These are phyloP conservation scores for Luscinia megarhynchos DNA, from an alignment of 2,797 vertebrate genomes.

Conservation along the genomic window DNA sequence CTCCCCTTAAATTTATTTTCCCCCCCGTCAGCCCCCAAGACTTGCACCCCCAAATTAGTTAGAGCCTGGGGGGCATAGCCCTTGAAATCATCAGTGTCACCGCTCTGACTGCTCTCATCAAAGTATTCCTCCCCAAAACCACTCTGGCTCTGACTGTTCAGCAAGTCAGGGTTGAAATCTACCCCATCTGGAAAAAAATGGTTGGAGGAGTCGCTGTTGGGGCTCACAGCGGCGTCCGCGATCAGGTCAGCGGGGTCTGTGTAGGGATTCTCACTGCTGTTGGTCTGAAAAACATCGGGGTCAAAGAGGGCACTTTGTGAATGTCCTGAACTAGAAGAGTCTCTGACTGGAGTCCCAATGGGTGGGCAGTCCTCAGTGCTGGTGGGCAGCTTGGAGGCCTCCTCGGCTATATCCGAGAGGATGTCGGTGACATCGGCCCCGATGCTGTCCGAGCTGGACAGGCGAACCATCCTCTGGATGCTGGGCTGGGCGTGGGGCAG, in stretches of 20 bases:
- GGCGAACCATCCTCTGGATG: conserved; percentile 89
- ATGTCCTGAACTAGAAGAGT: conserved; percentile 97
- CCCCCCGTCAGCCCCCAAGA: conserved; percentile 82
- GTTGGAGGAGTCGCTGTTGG: conserved; percentile 94
- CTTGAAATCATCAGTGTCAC: conserved; percentile 93
- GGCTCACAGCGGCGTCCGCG: conserved; percentile 89
- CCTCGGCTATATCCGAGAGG: conserved; percentile 95
- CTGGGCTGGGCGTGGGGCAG: conserved; percentile 85
- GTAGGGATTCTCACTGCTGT: conserved; percentile 94
- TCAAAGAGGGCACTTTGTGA: conserved; percentile 95
- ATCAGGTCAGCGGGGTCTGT: conserved; percentile 95
- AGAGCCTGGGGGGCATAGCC: conserved; percentile 84
- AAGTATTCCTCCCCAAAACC: conserved; percentile 92
- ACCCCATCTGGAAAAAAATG: conserved; percentile 94
- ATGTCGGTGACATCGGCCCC: conserved; percentile 96
- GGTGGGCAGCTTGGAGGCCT: conserved; percentile 88
- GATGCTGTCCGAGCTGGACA: conserved; percentile 97
- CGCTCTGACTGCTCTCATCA: conserved; percentile 95
- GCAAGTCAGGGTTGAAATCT: conserved; percentile 94
- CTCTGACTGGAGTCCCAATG: conserved; percentile 92
- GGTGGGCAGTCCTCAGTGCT: conserved; percentile 79
- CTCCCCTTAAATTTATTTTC: conserved; percentile 82
- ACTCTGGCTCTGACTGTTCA: conserved; percentile 86
- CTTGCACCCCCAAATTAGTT: conserved; percentile 78
- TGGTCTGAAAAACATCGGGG: conserved; percentile 93